Evolutionary conservation across 2,797 vertebrate species (phyloP).

Genomic region (Decapterus maruadsi): DNA sequence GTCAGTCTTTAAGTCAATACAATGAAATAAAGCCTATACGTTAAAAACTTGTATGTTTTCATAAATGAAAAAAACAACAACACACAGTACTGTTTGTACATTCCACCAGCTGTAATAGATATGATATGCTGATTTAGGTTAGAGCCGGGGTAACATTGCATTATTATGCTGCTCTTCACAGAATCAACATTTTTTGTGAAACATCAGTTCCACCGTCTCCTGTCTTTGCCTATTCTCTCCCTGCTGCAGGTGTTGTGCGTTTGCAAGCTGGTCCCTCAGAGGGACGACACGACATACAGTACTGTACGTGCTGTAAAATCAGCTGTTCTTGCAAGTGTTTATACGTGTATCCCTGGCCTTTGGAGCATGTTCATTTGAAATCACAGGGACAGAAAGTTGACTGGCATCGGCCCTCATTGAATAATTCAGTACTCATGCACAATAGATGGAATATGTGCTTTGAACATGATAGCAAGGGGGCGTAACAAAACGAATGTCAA

Average conservation of each 20-base stretch:
- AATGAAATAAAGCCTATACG: not conserved
- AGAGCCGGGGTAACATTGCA: not conserved
- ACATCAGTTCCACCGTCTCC: constrained; percentile 3
- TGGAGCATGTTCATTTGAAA: constrained; percentile 25
- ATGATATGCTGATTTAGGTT: not conserved
- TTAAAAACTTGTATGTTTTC: not conserved
- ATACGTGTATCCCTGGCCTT: not conserved
- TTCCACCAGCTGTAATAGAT: not conserved
- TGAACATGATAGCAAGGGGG: constrained; percentile 34
- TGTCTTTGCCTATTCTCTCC: not conserved
- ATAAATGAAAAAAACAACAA: not conserved
- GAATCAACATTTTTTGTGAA: not conserved
- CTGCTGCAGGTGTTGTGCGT: constrained; percentile 11
- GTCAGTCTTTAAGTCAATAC: not conserved
- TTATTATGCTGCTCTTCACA: not conserved
- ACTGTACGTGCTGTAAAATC: not conserved
- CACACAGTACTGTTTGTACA: not conserved
- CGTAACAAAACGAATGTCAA: constrained; percentile 30
- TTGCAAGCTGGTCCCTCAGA: constrained; percentile 25
- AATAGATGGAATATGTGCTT: constrained; percentile 47
- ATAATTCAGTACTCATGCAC: constrained; percentile 68
- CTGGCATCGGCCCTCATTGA: constrained; percentile 20
- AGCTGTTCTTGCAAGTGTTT: constrained; percentile 18
- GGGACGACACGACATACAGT: not conserved
- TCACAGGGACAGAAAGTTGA: constrained; percentile 31